A percentile compares a stretch with the other conserved stretches of the same genome.
These are phyloP conservation scores for Osedax fenrisi DNA, from an alignment of 2,888 invertebrate genomes.

Conservation along the genomic window DNA sequence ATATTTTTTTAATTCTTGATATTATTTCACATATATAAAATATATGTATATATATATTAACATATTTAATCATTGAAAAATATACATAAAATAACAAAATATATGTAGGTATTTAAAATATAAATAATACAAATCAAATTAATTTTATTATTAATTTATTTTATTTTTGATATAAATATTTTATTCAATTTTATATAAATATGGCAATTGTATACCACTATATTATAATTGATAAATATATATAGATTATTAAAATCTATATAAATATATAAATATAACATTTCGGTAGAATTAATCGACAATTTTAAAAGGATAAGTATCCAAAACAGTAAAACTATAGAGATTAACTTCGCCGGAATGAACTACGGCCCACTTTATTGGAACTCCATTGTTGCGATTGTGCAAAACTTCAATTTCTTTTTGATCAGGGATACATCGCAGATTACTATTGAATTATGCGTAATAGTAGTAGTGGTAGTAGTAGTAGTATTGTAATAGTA, in stretches of 20 bases:
- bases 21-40: not conserved
- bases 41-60: not conserved
- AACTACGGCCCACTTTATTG: not conserved
- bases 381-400: not conserved
- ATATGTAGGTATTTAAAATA: no score
- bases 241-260: not conserved
- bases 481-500: not conserved
- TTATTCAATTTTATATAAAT: not conserved
- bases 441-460: not conserved
- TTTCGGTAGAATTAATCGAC: not conserved
- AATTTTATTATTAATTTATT: no score
- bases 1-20: not conserved
- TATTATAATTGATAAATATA: not conserved
- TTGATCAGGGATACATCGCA: not conserved
- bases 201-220: not conserved
- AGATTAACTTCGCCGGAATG: not conserved
- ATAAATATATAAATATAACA: not conserved
- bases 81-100: no score
- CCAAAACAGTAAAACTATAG: not conserved
- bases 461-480: not conserved
- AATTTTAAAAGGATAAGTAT: not conserved
- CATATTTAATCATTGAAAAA: not conserved
- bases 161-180: not conserved
- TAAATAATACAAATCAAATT: no score
- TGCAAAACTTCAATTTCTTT: not conserved